phyloP scores from a whole-genome alignment of 2,113 vertebrate genomes.

The Taurulus bubalis region DNA sequence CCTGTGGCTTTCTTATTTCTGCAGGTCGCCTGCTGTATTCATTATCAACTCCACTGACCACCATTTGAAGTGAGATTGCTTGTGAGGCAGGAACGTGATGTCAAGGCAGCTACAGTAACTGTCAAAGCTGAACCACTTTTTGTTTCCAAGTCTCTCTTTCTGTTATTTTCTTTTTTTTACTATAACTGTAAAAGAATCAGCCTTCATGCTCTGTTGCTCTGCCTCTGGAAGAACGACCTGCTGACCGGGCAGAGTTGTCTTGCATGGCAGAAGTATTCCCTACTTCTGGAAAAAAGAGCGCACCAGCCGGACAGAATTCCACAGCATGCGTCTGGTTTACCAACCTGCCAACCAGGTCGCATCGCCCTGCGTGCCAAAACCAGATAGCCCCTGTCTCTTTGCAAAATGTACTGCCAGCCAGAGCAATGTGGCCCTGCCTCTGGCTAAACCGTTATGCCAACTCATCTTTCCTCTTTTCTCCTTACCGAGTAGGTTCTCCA shows the following conservation, averaged over 20 bases:
- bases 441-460: conserved; percentile 3
- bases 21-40: conserved; percentile 54
- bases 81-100: conserved; percentile 18
- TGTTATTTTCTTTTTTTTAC: conserved; percentile 4
- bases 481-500: not conserved
- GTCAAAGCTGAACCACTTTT: conserved; percentile 14
- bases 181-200: conserved; percentile 8
- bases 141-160: not conserved
- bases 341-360: conserved; percentile 6
- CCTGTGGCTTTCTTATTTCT: conserved; percentile 67
- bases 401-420: conserved; percentile 33
- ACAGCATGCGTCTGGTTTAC: not conserved
- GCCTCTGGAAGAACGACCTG: conserved; percentile 23
- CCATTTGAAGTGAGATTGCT: conserved; percentile 43
- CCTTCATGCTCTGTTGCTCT: conserved; percentile 10
- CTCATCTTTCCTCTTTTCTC: not conserved
- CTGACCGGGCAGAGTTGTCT: conserved; percentile 15
- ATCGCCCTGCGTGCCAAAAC: conserved; percentile 14
- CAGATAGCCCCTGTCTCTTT: conserved; percentile 12
- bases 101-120: conserved; percentile 5
- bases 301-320: conserved; percentile 13
- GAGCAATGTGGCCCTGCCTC: conserved; percentile 2
- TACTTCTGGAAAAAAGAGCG: conserved; percentile 23
- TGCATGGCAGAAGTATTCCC: conserved; percentile 33
- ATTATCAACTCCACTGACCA: conserved; percentile 65